phyloP scores from a whole-genome alignment of 2,113 vertebrate species.

The Apistogramma diplotaenia region DNA sequence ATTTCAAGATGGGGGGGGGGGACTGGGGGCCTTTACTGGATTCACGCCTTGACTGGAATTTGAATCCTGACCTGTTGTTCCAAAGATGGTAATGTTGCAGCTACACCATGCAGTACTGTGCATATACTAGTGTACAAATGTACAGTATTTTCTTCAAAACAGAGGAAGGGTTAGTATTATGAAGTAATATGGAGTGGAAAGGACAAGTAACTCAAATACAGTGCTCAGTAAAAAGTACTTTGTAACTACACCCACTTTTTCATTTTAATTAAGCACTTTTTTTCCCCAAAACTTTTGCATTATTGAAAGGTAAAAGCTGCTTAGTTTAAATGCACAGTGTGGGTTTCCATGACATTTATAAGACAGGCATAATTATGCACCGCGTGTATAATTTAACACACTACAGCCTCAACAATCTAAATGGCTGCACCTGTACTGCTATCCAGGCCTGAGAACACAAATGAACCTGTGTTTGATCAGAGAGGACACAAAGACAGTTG shows the following conservation, averaged over 20 bases:
- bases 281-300: neutral
- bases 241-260: neutral
- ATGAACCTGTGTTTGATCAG: constrained; percentile 45
- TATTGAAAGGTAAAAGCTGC: neutral
- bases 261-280: neutral
- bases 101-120: neutral
- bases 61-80: neutral
- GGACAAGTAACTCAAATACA: neutral
- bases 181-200: neutral
- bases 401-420: constrained; percentile 13
- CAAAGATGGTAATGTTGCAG: neutral
- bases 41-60: neutral
- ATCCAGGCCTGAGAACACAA: constrained; percentile 17
- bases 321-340: neutral
- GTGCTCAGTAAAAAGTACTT: neutral
- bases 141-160: too few species aligned
- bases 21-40: neutral
- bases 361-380: constrained; percentile 19
- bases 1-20: neutral
- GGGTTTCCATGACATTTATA: constrained; percentile 25
- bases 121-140: neutral
- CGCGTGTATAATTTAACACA: constrained; percentile 47
- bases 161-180: neutral
- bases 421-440: constrained; percentile 25
- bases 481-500: neutral